A percentile compares a stretch with the other conserved stretches of the same genome.
Evolutionary conservation across 2,797 vertebrate species (phyloP).

Genomic region (Epinephelus awoara): DNA sequence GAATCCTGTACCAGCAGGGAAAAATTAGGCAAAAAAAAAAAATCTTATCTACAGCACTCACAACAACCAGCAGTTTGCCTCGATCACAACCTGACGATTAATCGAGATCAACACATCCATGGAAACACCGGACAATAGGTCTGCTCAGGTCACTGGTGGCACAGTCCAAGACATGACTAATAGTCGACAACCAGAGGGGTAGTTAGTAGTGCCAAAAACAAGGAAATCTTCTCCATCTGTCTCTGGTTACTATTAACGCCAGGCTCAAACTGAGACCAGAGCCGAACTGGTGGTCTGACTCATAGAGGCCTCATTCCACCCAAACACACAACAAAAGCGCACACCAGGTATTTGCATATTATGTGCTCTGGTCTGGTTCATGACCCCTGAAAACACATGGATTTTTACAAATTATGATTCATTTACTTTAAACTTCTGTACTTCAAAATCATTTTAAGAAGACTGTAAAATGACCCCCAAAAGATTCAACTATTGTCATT

Average conservation of each 20-base stretch:
- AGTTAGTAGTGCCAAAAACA: constrained; percentile 39
- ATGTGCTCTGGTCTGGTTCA: constrained; percentile 6
- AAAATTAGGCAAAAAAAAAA: neutral
- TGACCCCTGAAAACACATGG: constrained; percentile 20
- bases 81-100: constrained; percentile 8
- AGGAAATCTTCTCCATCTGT: constrained; percentile 51
- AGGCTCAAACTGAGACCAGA: constrained; percentile 36
- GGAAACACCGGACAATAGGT: constrained; percentile 42
- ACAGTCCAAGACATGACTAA: constrained; percentile 38
- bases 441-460: neutral
- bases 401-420: constrained; percentile 24
- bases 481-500: neutral
- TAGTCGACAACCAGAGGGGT: constrained; percentile 55
- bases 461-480: neutral
- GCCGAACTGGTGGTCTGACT: constrained; percentile 39
- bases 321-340: constrained; percentile 22
- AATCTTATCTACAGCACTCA: neutral
- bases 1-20: constrained; percentile 2
- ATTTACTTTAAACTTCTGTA: neutral
- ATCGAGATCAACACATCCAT: constrained; percentile 5
- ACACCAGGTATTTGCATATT: neutral
- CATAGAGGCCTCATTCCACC: constrained; percentile 23
- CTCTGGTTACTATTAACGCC: constrained; percentile 43
- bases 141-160: constrained; percentile 52
- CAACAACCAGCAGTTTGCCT: constrained; percentile 8